Evolutionary conservation across 2,113 vertebrate species (phyloP), one percentile per base, ranked within the genome.

Genomic region (Centropus bengalensis): DNA sequence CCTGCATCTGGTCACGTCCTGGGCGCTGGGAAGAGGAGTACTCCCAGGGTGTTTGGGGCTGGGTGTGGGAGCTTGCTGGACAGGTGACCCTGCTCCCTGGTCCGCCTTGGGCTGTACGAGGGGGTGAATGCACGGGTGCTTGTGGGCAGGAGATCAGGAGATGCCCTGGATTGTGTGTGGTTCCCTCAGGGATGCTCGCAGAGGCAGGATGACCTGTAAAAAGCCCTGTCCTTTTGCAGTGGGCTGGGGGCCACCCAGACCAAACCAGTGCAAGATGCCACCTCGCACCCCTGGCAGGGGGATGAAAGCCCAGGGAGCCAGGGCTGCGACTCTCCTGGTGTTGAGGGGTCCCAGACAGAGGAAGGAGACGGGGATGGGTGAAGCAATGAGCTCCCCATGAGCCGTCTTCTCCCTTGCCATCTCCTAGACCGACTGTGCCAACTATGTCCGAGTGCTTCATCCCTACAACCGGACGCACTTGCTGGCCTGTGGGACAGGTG

Each of bases 381-480:
- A 67, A 33, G 30, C 28, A 73, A 17, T 1, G 1, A 33, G 17
- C 20, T 28, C 14, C 16, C 3, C 2, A 1, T 9, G 6, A 89
- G 32, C 7, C 9, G 62, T 49, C 19, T 62, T 54, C 7, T 63
- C 14, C 24, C 13, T 8, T 59, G 47, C 49, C 62, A 59, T n/a
- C 81, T 89, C 87, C 5, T 96, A 99, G 99, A 98, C 92, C 0
- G 99, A 99, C 82, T 99, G 99, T 14, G 98, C 98, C 97, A 99
- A 99, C 98, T 99, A 98, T 8, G 71, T 99, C 33, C 98, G 99
- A 3, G 97, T 99, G 80, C 98, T 99, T 91, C 98, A 99, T 51
- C 99, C 99, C 27, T 98, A 98, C 97, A 99, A 99, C 97, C 98
- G 99, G 62, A 99, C 99, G 3, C 99, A 99, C 93, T 83, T 99